A percentile compares a stretch with the other conserved stretches of the same genome.
These are phyloP conservation scores for Digitonthophagus gazella DNA, from an alignment of 2,888 invertebrate species.

Conservation along the genomic window DNA sequence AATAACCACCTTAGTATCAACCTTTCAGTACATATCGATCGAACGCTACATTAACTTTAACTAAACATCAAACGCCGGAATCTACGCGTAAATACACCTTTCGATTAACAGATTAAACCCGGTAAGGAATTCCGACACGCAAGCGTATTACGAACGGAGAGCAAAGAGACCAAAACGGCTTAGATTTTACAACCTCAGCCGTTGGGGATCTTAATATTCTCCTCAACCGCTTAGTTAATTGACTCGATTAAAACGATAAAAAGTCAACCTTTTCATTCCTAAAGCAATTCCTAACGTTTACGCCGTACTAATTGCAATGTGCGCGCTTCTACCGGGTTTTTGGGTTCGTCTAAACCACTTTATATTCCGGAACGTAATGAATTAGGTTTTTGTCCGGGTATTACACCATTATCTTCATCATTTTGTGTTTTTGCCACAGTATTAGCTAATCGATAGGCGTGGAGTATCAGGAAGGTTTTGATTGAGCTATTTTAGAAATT, in stretches of 20 bases:
- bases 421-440: background rate
- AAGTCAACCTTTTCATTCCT: background rate
- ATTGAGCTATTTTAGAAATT: background rate
- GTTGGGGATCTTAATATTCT: background rate
- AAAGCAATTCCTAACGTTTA: too few relatives aligned
- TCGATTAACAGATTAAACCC: background rate
- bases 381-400: background rate
- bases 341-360: too few relatives aligned
- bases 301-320: too few relatives aligned
- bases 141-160: too few relatives aligned
- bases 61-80: background rate
- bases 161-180: background rate
- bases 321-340: too few relatives aligned
- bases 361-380: background rate
- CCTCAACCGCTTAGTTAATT: background rate
- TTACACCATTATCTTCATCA: background rate
- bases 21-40: background rate
- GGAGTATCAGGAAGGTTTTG: background rate
- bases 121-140: background rate
- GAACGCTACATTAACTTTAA: background rate
- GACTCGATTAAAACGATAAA: background rate
- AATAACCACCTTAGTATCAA: too few relatives aligned
- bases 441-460: background rate
- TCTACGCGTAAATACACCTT: background rate
- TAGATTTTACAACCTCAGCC: background rate